Percentiles rank a stretch among this genome's conserved stretches.
Conservation (phyloP, 2,888 invertebrate genomes). For the Heliconius hortense region DNA sequence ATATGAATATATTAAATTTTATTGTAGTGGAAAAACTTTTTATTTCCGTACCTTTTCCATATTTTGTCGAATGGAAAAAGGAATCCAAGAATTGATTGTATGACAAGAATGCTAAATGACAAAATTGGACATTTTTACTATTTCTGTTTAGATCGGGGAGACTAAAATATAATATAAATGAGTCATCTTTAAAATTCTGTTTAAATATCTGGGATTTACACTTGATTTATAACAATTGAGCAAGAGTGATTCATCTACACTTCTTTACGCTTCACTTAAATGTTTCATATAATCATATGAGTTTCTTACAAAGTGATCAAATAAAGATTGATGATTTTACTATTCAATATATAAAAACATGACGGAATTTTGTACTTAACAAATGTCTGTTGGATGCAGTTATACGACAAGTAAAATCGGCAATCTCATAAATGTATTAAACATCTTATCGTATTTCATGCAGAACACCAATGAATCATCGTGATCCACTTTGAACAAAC, state of each 20-base stretch:
- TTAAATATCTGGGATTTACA: neutral
- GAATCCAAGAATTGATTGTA: neutral
- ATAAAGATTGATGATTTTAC: neutral
- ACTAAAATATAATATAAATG: no score
- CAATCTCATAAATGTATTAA: no score
- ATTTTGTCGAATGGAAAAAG: neutral
- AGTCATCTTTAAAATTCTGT: no score
- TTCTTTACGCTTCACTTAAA: no score
- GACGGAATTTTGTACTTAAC: neutral
- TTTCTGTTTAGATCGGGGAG: no score
- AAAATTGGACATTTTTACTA: neutral
- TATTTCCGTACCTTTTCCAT: neutral
- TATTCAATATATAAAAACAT: neutral
- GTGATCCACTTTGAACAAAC: neutral
- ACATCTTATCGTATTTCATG: no score
- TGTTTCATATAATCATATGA: no score
- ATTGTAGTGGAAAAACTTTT: no score
- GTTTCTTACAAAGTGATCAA: neutral
- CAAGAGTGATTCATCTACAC: neutral
- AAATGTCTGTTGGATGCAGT: neutral
- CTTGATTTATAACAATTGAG: no score
- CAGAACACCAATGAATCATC: slow-evolving; percentile 9
- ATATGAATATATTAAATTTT: neutral
- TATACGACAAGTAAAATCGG: neutral
- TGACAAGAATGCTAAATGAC: neutral